A percentile compares a stretch with the other conserved stretches of the same genome.
phyloP scores from a whole-genome alignment of 1,140 invertebrate genomes.

The Drosophila jambulina region DNA sequence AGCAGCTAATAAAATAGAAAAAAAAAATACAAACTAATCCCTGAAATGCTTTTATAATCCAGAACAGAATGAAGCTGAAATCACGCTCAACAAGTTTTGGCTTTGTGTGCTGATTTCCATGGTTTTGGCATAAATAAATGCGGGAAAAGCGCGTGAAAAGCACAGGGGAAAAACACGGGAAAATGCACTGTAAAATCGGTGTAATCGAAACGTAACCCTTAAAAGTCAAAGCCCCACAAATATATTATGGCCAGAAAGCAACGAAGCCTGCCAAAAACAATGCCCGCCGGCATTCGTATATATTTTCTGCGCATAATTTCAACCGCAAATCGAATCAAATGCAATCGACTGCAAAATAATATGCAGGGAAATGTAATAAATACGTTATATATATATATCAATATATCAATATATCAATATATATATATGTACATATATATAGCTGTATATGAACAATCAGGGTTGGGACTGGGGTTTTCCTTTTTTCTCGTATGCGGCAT shows the following conservation, averaged over 20 bases:
- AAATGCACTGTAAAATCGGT: conserved; percentile 3
- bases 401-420: no score
- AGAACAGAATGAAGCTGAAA: not conserved
- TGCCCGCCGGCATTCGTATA: conserved; percentile 1
- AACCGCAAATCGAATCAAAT: conserved; percentile 68
- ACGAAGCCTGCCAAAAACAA: conserved; percentile 37
- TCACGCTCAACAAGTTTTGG: conserved; percentile 36
- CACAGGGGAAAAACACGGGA: not conserved
- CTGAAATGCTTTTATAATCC: conserved; percentile 12
- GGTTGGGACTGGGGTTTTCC: not conserved
- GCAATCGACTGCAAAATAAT: conserved; percentile 67
- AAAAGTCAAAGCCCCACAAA: conserved; percentile 24
- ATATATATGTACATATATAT: not conserved
- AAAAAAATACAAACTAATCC: conserved; percentile 6
- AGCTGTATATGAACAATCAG: not conserved
- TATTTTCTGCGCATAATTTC: conserved; percentile 27
- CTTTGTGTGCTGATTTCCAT: conserved; percentile 5
- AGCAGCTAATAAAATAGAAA: not conserved
- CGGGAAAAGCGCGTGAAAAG: not conserved
- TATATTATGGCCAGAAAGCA: conserved; percentile 17
- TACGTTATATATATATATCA: not conserved
- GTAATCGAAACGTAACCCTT: not conserved
- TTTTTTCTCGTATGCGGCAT: conserved; percentile 26
- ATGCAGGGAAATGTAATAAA: conserved; percentile 16
- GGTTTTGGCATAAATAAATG: conserved; percentile 12